A percentile compares a stretch with the other conserved stretches of the same genome.
Evolutionary conservation across 2,888 invertebrate genomes (phyloP).

Genomic region (Hanleya hanleyi): DNA sequence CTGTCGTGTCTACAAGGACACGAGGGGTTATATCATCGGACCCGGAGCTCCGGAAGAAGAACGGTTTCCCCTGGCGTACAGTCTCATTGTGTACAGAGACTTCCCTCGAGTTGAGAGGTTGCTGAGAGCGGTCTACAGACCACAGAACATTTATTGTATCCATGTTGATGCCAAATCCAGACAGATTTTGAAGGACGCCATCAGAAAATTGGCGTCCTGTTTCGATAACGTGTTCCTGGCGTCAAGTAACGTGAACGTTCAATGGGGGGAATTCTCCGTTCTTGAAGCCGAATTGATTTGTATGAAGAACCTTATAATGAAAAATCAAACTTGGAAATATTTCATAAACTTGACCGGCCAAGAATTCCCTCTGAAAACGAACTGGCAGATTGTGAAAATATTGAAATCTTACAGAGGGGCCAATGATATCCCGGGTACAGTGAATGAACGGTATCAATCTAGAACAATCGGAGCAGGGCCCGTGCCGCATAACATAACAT

Average conservation of each 20-base stretch:
- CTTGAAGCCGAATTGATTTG: slow-evolving; percentile 61
- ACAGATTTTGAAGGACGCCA: slow-evolving; percentile 23
- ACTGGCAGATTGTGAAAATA: slow-evolving; percentile 62
- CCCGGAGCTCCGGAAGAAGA: slow-evolving; percentile 37
- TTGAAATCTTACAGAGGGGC: slow-evolving; percentile 59
- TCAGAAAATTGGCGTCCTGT: slow-evolving; percentile 41
- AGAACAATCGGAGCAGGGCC: not conserved
- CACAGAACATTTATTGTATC: slow-evolving; percentile 63
- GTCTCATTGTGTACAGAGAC: slow-evolving; percentile 50
- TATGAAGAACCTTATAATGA: slow-evolving; percentile 46
- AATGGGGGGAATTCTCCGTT: slow-evolving; percentile 59
- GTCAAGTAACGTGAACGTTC: slow-evolving; percentile 42
- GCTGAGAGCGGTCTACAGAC: slow-evolving; percentile 58
- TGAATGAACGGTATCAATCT: too few relatives aligned
- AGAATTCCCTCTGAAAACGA: slow-evolving; percentile 68
- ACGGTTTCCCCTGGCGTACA: slow-evolving; percentile 54
- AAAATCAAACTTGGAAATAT: slow-evolving; percentile 60
- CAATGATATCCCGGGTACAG: slow-evolving; percentile 57
- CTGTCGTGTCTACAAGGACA: not conserved
- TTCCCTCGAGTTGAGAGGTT: slow-evolving; percentile 50
- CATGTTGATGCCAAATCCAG: slow-evolving; percentile 54
- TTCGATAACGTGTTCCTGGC: slow-evolving; percentile 57
- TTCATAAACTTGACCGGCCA: slow-evolving; percentile 69
- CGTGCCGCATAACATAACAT: not conserved
- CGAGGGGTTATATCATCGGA: slow-evolving; percentile 32